Percentiles rank a stretch among this genome's conserved stretches.
Evolutionary conservation across 2,113 vertebrate genomes (phyloP).

Genomic region (Panurus biarmicus): DNA sequence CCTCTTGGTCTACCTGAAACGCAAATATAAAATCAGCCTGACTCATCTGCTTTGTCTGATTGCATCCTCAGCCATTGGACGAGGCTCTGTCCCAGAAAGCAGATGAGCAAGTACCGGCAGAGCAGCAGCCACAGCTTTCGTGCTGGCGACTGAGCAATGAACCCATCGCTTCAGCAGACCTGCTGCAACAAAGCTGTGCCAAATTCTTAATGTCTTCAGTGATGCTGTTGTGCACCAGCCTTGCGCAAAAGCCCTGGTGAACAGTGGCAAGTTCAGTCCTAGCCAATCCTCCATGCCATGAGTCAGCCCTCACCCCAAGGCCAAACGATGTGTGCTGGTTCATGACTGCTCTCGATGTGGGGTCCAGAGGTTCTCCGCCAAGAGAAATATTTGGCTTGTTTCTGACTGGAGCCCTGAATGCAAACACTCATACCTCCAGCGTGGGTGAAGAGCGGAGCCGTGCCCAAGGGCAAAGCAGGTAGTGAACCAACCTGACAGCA

Average conservation of each 20-base stretch:
- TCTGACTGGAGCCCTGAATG: background rate
- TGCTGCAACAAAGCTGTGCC: background rate
- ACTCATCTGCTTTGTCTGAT: background rate
- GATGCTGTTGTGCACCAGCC: background rate
- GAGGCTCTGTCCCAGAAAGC: background rate
- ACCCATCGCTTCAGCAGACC: background rate
- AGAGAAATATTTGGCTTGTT: slow-evolving; percentile 10
- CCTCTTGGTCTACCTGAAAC: background rate
- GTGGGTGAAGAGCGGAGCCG: background rate
- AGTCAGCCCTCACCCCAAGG: background rate
- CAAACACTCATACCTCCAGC: slow-evolving; percentile 13
- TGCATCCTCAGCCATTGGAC: background rate
- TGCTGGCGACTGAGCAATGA: background rate
- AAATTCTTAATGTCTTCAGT: background rate
- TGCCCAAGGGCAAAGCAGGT: slow-evolving; percentile 16
- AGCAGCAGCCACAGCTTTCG: background rate
- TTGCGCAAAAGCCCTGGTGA: background rate
- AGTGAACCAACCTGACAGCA: slow-evolving; percentile 32
- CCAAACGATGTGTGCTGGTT: background rate
- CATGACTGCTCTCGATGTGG: background rate
- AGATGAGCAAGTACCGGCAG: background rate
- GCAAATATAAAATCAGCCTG: background rate
- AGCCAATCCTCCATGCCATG: background rate
- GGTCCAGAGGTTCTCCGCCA: background rate
- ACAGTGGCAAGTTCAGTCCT: background rate